Evolutionary conservation across 2,113 vertebrate genomes (phyloP), one percentile per base, ranked within the genome.

Genomic region (Xiphorhynchus elegans): DNA sequence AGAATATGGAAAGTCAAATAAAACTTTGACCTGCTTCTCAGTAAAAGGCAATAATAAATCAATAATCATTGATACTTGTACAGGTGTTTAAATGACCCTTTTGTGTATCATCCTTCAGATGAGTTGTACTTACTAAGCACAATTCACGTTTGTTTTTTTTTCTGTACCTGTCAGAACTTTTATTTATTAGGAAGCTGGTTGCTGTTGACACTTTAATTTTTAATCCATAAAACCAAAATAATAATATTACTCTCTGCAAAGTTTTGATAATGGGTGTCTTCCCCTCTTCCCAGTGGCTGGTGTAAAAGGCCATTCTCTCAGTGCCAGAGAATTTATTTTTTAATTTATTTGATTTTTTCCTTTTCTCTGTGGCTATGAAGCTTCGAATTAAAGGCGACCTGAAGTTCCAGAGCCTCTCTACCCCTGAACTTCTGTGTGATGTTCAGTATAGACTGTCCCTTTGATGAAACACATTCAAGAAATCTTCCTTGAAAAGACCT

Each of bases 361-460:
- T 49, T 46, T 69, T 39, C 6, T 64, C 42, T 5, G 9, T 29
- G 4, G 2, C 6, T 35, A 11, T 24, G 2, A 3, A 73, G 6
- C 6, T 79, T 84, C 50, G 78, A 16, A 55, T 52, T 59, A 59
- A 79, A 81, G 11, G 15, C 44, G 3, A 44, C 2, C 23, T 60
- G 40, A 40, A 49, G 1, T 46, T 95, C 76, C 31, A 64, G 14
- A 60, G 13, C 10, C 20, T 89, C 4, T 7, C 6, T 4, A 18
- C 2, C 0, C 26, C 14, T 16, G 9, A 75, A 56, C 5, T 47
- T 64, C 47, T 24, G 1, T 78, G 26, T 75, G 29, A 82, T 39
- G 4, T 23, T 75, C 31, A 80, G 14, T 49, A 70, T 1, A 52
- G 49, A 20, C 7, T 16, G 21, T n/a, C 1, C 0, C 4, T 19